Evolutionary conservation across 2,888 invertebrate genomes (phyloP).

Genomic region (Rotaria sp.): DNA sequence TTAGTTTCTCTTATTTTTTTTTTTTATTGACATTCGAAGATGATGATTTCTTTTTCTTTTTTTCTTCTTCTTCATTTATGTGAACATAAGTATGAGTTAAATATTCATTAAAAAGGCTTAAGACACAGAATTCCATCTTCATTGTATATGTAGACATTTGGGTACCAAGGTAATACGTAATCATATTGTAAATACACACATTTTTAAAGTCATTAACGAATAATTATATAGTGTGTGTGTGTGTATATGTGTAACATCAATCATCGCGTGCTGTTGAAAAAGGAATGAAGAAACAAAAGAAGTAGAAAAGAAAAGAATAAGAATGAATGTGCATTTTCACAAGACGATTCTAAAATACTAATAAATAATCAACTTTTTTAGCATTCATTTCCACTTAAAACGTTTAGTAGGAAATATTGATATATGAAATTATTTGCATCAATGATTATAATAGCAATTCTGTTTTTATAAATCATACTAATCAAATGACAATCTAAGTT

Average conservation of each 20-base stretch:
- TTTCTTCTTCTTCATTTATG: neutral
- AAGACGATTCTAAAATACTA: neutral
- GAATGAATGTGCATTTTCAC: neutral
- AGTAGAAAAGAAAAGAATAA: neutral
- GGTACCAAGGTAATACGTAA: neutral
- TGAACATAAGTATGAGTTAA: neutral
- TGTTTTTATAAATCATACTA: neutral
- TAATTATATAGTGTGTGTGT: neutral
- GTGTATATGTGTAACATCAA: neutral
- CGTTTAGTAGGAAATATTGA: neutral
- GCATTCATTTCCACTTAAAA: neutral
- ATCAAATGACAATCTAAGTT: neutral
- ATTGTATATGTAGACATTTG: neutral
- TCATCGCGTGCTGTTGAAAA: neutral
- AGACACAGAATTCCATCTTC: neutral
- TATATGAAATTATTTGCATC: neutral
- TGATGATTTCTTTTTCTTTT: neutral
- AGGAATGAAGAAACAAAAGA: too few species aligned
- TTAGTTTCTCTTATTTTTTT: neutral
- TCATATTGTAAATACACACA: neutral
- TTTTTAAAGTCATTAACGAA: neutral
- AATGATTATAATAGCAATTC: neutral
- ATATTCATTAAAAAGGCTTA: neutral
- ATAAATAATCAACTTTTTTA: neutral
- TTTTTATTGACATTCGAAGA: neutral